A percentile compares a stretch with the other conserved stretches of the same genome.
Evolutionary conservation across 2,888 invertebrate genomes (phyloP).

Genomic region (Sarcophaga subvicina): DNA sequence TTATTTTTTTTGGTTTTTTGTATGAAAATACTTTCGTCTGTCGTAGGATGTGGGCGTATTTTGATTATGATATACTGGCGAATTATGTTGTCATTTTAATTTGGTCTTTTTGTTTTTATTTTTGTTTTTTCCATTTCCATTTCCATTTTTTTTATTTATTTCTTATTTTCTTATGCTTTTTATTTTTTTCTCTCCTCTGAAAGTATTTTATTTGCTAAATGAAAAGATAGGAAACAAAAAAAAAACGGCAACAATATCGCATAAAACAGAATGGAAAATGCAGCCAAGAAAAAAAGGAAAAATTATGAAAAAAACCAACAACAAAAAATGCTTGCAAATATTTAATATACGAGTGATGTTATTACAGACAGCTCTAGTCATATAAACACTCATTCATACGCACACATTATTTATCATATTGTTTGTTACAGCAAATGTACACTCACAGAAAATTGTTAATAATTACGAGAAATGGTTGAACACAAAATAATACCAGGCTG

Average conservation of each 20-base stretch:
- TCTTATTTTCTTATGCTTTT: conserved; percentile 42
- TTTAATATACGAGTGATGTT: conserved; percentile 55
- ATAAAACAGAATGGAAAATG: conserved; percentile 51
- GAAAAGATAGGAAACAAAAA: background rate
- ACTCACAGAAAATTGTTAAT: conserved; percentile 31
- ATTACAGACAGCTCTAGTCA: conserved; percentile 20
- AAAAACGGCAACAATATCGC: conserved; percentile 17
- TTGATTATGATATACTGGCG: conserved; percentile 76
- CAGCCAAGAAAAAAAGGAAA: conserved; percentile 41
- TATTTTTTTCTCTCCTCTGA: conserved; percentile 20
- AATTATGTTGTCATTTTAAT: conserved; percentile 76
- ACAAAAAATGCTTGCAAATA: conserved; percentile 62
- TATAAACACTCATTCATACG: conserved; percentile 20
- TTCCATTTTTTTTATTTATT: conserved; percentile 33
- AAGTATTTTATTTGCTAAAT: no score
- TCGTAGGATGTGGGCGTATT: conserved; percentile 71
- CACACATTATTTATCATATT: conserved; percentile 45
- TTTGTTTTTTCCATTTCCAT: conserved; percentile 21
- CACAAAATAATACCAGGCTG: no score
- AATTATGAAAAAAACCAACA: background rate
- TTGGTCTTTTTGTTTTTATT: conserved; percentile 55
- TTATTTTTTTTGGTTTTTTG: background rate
- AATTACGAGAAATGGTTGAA: background rate
- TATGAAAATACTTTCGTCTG: conserved; percentile 64
- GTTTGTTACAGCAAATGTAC: background rate